Evolutionary conservation across 1,140 invertebrate genomes (phyloP).

Genomic region (Dendrolimus punctatus): DNA sequence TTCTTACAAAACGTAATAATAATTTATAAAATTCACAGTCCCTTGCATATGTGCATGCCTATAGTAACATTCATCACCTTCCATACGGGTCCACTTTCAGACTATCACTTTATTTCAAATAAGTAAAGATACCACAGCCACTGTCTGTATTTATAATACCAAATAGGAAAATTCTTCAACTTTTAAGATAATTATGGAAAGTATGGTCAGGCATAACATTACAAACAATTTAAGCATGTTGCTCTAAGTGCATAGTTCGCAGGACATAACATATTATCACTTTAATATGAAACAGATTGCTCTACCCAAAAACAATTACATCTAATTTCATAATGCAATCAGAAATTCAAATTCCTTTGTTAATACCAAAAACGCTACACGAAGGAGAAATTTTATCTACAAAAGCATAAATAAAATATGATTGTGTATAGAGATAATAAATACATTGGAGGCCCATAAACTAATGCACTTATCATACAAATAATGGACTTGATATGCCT

Average conservation of each 20-base stretch:
- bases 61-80: conserved; percentile 64
- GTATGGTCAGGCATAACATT: conserved; percentile 51
- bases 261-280: conserved; percentile 6
- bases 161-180: conserved; percentile 66
- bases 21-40: conserved; percentile 70
- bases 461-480: conserved; percentile 57
- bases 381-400: too few relatives aligned
- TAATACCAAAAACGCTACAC: too few relatives aligned
- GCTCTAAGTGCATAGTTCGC: conserved; percentile 48
- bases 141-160: conserved; percentile 71
- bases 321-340: neutral
- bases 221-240: conserved; percentile 33
- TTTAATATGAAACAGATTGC: neutral
- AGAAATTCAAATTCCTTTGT: neutral
- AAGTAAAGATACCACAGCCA: conserved; percentile 71
- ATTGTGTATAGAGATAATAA: neutral
- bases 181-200: conserved; percentile 58
- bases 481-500: conserved; percentile 55
- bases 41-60: conserved; percentile 71
- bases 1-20: conserved; percentile 62
- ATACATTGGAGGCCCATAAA: conserved; percentile 3
- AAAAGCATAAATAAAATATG: neutral
- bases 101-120: conserved; percentile 50
- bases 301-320: too few relatives aligned
- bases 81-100: conserved; percentile 47